Base-by-base conservation (phyloP, 2,888 invertebrate genomes). In the Calameuta filiformis region DNA sequence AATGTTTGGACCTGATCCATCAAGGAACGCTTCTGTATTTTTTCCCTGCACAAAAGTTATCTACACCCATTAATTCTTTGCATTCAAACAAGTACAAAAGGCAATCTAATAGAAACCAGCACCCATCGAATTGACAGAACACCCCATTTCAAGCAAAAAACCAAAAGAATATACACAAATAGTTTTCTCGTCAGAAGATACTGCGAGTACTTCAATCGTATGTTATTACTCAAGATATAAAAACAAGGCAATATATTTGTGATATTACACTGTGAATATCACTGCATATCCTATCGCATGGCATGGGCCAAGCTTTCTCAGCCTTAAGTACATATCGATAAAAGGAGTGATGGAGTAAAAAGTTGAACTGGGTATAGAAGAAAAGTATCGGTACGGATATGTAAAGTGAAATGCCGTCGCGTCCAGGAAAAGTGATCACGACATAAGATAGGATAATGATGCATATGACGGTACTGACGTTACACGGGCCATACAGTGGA, bases 401-500 rank as follows among this genome's bases (percentile, higher is more conserved):
- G 56, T 56, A 23, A 56, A 56, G 23, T 56, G 56, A 56, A 56
- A 56, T 56, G 56, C 56, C 9, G 56, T 23, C 56, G 56, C 9
- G 56, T 23, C 9, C 2, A 23, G 56, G 56, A 74, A 23, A 35
- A 33, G 23, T 15, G 74, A 34, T 74, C n/a, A 74, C 74, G 74
- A 35, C 35, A 35, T 12, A 35, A 37, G 56, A 56, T 37, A 71
- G 73, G 56, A 56, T 56, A 56, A 56, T 56, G 56, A 76, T 79
- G 69, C 74, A 30, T 68, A 40, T 76, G 79, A 79, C 76, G 73
- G 12, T 56, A 73, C 73, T 79, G 79, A 79, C 79, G 71, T 79
- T 74, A 76, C 73, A 79, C 35, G 74, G 76, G 82, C 79, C 80
- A 80, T 56, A 56, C 81, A 83, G 78, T 84, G 75, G 81, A 79